Base-by-base conservation (phyloP, 1,140 invertebrate species). In the Augochlora pura region DNA sequence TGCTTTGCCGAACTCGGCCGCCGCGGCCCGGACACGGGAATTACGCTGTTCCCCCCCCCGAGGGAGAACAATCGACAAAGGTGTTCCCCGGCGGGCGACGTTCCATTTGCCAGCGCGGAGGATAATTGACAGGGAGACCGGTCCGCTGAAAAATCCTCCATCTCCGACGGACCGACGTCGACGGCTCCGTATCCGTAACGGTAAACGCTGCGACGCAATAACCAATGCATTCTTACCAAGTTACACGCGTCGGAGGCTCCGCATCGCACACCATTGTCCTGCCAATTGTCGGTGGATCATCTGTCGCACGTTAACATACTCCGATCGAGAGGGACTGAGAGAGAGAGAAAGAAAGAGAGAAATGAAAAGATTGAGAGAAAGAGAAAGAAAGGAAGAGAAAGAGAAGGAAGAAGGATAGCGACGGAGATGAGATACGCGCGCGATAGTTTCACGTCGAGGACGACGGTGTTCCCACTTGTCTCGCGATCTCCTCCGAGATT, bases 231-330 rank as follows among this genome's bases (percentile, higher is more conserved):
- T 16, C 77, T 79, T 79, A 79, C 71, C 77, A 79, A 59, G 77
- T 79, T 49, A 79, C 63, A 46, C 77, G 71, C 63, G 71, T 46
- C 52, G 77, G 63, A n/a, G 66, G 25, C 63, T 74, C 70, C 77
- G 63, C 69, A 67, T 74, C 70, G 77, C 52, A 69, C 76, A 78
- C 63, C 77, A 66, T 79, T 21, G 39, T 74, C 42, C 63, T 38
- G 38, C 39, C 23, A 78, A 12, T 78, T 46, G 46, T 62, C 39
- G 70, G 27, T 38, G 49, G 49, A 79, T 66, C 76, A 72, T 38
- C 69, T 70, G 72, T 65, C 38, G 38, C 60, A 78, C 69, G 75
- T 18, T 39, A 64, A 78, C 69, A 78, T 72, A 64, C 49, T 72
- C n/a, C 42, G 32, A 18, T 21, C 9, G 42, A 9, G 9, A 46